Evolutionary conservation across 2,888 invertebrate genomes (phyloP).

Genomic region (Disparrhopalites patrizii): DNA sequence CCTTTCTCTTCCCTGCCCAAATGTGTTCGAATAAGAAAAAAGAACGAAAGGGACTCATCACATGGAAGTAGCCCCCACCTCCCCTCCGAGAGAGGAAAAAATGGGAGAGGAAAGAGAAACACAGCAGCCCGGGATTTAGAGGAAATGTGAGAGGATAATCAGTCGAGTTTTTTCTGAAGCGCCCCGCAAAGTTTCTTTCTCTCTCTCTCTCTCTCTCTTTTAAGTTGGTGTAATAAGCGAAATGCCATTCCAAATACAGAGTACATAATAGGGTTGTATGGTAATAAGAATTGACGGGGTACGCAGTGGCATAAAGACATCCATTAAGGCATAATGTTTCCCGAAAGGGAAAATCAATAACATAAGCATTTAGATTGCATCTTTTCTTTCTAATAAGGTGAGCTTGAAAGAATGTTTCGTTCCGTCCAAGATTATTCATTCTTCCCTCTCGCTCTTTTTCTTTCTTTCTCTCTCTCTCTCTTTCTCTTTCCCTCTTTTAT

Average conservation of each 20-base stretch:
- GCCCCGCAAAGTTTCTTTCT: conserved; percentile 28
- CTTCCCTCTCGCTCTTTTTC: conserved; percentile 34
- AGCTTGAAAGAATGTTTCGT: conserved; percentile 44
- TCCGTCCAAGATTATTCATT: conserved; percentile 42
- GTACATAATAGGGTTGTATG: conserved; percentile 30
- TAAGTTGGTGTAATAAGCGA: conserved; percentile 37
- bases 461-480: conserved; percentile 44
- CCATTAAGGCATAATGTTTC: conserved; percentile 48
- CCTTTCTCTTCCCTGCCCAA: background rate
- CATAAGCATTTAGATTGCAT: conserved; percentile 48
- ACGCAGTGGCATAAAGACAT: conserved; percentile 47
- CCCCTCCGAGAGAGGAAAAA: background rate
- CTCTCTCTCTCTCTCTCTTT: conserved; percentile 14
- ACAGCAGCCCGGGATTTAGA: conserved; percentile 23
- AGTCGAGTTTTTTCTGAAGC: conserved; percentile 31
- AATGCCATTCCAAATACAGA: conserved; percentile 38
- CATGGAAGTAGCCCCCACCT: no score
- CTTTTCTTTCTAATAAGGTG: conserved; percentile 47
- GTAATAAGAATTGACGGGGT: conserved; percentile 48
- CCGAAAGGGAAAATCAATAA: conserved; percentile 48
- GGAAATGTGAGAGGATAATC: conserved; percentile 35
- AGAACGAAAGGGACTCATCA: background rate
- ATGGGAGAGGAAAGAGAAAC: background rate
- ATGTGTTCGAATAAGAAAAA: background rate
- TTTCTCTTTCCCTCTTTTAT: conserved; percentile 41